Percentiles rank a stretch among this genome's conserved stretches.
Evolutionary conservation across 2,888 invertebrate species (phyloP).

Genomic region (Cephonodes hylas): DNA sequence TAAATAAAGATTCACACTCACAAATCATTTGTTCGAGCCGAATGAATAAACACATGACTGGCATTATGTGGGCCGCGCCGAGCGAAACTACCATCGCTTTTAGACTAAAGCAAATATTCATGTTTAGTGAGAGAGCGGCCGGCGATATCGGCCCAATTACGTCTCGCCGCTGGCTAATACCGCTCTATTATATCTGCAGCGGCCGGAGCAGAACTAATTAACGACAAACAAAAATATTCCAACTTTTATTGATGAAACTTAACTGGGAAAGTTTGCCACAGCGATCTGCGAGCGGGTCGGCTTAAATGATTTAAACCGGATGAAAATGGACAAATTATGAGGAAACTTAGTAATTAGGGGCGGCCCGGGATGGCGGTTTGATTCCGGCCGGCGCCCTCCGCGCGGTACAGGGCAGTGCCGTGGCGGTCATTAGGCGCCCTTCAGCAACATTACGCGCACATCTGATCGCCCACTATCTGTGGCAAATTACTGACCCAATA

Average conservation of each 20-base stretch:
- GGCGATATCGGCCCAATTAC: neutral
- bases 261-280: neutral
- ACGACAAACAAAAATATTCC: neutral
- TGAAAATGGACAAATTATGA: constrained; percentile 5
- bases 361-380: neutral
- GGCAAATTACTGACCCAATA: constrained; percentile 7
- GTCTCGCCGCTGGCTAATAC: neutral
- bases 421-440: neutral
- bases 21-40: constrained; percentile 5
- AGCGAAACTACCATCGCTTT: neutral
- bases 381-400: neutral
- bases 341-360: constrained; percentile 8
- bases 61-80: neutral
- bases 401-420: neutral
- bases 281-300: neutral
- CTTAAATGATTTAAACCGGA: neutral
- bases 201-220: neutral
- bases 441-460: neutral
- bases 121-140: neutral
- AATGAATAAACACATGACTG: constrained; percentile 7
- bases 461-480: constrained; percentile 6
- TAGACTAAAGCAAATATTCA: neutral
- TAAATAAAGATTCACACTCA: constrained; percentile 11
- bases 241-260: neutral
- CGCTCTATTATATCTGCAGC: neutral